Conservation (phyloP, 2,797 vertebrate species). For the Helostoma temminkii region DNA sequence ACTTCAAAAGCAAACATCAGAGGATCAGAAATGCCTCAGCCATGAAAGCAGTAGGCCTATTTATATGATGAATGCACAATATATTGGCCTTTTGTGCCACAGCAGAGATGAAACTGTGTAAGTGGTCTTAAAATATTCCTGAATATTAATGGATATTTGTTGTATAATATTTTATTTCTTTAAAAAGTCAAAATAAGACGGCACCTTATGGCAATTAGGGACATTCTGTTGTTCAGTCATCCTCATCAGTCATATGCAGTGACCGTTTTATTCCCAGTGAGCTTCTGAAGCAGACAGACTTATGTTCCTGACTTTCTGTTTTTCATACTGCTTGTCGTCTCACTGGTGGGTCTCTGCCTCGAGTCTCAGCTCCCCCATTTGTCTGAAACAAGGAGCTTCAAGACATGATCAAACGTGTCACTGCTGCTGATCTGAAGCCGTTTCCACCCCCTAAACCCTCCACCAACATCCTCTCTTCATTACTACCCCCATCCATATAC, state of each 20-base stretch:
- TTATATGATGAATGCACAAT: constrained; percentile 59
- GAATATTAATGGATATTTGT: constrained; percentile 43
- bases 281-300: constrained; percentile 10
- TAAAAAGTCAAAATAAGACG: constrained; percentile 10
- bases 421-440: constrained; percentile 62
- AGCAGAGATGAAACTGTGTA: constrained; percentile 39
- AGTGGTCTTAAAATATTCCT: constrained; percentile 43
- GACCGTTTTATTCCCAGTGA: constrained; percentile 12
- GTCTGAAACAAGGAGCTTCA: constrained; percentile 66
- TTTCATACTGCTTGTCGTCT: constrained; percentile 19
- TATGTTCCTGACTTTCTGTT: constrained; percentile 26
- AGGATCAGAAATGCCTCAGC: constrained; percentile 57
- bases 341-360: constrained; percentile 30
- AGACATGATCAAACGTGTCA: constrained; percentile 79
- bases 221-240: not conserved
- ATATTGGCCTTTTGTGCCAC: constrained; percentile 30
- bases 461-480: constrained; percentile 54
- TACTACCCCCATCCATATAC: constrained; percentile 47
- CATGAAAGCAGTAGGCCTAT: constrained; percentile 60
- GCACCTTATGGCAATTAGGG: constrained; percentile 17
- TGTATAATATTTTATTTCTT: constrained; percentile 11
- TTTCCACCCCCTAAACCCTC: constrained; percentile 32
- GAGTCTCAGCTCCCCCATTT: constrained; percentile 54
- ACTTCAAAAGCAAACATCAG: constrained; percentile 75
- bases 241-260: not conserved